Conservation (phyloP, 1,140 invertebrate genomes). For the Drosophila ogumai region DNA sequence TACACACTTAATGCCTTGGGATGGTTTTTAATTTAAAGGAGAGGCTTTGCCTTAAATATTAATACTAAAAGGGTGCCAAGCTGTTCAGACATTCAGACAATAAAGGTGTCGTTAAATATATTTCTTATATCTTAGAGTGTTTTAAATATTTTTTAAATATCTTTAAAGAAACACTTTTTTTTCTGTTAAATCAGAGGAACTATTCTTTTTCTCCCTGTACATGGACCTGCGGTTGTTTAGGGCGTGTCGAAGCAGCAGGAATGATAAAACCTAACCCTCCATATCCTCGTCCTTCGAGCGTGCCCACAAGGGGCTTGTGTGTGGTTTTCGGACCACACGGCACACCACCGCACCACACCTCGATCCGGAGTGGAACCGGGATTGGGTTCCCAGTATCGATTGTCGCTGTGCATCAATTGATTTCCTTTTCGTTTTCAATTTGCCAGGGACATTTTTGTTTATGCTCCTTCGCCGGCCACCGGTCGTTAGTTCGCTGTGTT, state of each 20-base stretch:
- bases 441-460: slow-evolving; percentile 59
- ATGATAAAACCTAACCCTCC: slow-evolving; percentile 32
- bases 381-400: slow-evolving; percentile 59
- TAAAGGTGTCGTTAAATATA: no score
- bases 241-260: slow-evolving; percentile 41
- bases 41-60: not conserved
- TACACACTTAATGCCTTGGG: slow-evolving; percentile 7
- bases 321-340: slow-evolving; percentile 38
- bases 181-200: not conserved
- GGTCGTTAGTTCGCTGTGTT: slow-evolving; percentile 48
- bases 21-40: not conserved
- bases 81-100: not conserved
- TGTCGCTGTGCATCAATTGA: slow-evolving; percentile 75
- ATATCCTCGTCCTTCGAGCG: slow-evolving; percentile 48
- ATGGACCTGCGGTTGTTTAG: slow-evolving; percentile 36
- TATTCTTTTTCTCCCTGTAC: slow-evolving; percentile 10
- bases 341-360: slow-evolving; percentile 51
- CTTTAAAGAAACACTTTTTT: not conserved
- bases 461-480: slow-evolving; percentile 42
- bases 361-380: not conserved
- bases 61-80: not conserved
- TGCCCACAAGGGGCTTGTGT: slow-evolving; percentile 53
- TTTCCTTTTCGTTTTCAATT: slow-evolving; percentile 81
- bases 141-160: not conserved
- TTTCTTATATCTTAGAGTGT: not conserved